A percentile compares a stretch with the other conserved stretches of the same genome.
Conservation (phyloP, 2,888 invertebrate genomes). For the Autographa gamma region DNA sequence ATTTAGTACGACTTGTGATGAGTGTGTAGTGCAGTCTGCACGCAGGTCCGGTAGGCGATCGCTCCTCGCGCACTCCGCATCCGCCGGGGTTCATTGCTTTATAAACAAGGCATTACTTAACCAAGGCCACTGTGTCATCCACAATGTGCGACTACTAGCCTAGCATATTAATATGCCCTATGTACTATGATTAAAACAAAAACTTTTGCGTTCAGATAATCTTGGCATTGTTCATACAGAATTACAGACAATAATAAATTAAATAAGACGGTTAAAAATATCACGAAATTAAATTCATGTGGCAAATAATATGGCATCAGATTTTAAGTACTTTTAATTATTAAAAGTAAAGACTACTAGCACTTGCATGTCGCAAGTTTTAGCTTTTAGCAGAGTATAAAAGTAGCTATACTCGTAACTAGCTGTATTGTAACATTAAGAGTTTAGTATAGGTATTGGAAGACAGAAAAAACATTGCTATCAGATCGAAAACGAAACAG, state of each 20-base stretch:
- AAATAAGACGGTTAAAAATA: conserved; percentile 84
- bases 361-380: conserved; percentile 61
- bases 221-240: conserved; percentile 76
- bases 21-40: conserved; percentile 57
- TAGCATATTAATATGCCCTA: conserved; percentile 83
- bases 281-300: conserved; percentile 86
- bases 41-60: conserved; percentile 46
- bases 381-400: conserved; percentile 59
- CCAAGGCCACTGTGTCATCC: conserved; percentile 84
- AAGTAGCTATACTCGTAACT: conserved; percentile 62
- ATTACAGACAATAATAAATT: conserved; percentile 80
- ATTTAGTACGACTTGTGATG: conserved; percentile 8
- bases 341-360: conserved; percentile 75
- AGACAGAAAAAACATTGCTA: conserved; percentile 87
- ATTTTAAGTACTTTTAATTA: conserved; percentile 85
- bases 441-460: conserved; percentile 80
- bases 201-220: conserved; percentile 71
- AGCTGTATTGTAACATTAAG: conserved; percentile 67
- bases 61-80: conserved; percentile 49
- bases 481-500: conserved; percentile 83
- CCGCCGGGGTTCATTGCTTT: conserved; percentile 78
- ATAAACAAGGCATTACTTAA: conserved; percentile 80
- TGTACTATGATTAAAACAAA: conserved; percentile 71
- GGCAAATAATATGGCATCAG: conserved; percentile 89
- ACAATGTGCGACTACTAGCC: conserved; percentile 83